Evolutionary conservation across 1,140 invertebrate genomes (phyloP), one percentile per base, ranked within the genome.

Genomic region (Sipha flava): DNA sequence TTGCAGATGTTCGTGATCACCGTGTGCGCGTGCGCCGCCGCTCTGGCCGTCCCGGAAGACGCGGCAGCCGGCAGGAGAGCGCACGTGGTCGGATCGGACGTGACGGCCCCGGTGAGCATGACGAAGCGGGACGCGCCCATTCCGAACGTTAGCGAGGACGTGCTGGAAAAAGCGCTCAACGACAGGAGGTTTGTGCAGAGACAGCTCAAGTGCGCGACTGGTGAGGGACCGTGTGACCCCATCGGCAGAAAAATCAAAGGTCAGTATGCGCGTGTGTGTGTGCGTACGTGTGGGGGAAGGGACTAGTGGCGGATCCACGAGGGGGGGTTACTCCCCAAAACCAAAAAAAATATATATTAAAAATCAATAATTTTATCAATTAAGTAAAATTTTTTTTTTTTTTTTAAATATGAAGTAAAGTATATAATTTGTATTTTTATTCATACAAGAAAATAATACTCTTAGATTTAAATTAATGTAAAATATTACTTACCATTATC

Each of bases 181-280:
- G 90, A 92, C 84, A 88, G 89, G 81, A 85, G 91, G n/a, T 92
- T 91, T 83, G 86, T 92, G 75, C 87, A 86, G 82, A 87, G 90
- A 82, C 91, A 92, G 83, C 85, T 92, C 40, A 91, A 91, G 83
- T 92, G 91, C 83, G 90, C 90, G 26, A 84, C 92, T 1, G 90
- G 90, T 7, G 90, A 92, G 84, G 90, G 88, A 4, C 87, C 89
- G 0, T 92, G 91, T 81, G 91, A 92, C 82, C 88, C 90, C 9
- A 89, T 92, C 9, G 91, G 91, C 68, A 88, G 90, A 80, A 86
- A 90, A 80, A 85, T 92, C 5, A 92, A 91, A 88, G 91, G 91
- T 92, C 88, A 87, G 88, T 86, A 0, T n/a, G n/a, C n/a, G n/a
- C n/a, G n/a, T n/a, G n/a, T n/a, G n/a, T n/a, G n/a, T n/a, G n/a